phyloP scores from a whole-genome alignment of 2,113 vertebrate species.

The Speoplatyrhinus poulsoni region DNA sequence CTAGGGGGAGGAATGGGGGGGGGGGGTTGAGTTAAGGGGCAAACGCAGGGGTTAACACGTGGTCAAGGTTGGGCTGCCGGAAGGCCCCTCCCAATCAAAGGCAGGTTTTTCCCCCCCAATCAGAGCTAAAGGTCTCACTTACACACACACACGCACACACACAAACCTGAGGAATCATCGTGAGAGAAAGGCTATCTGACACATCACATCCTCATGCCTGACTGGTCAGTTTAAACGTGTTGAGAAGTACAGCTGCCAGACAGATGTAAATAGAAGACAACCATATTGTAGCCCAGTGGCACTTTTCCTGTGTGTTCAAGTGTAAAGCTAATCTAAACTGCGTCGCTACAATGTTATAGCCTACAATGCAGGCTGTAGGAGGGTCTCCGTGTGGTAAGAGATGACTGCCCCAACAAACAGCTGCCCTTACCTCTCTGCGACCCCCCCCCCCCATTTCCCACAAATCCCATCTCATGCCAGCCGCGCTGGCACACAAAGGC shows the following conservation, averaged over 20 bases:
- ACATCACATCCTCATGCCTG: conserved; percentile 17
- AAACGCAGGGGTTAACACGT: conserved; percentile 21
- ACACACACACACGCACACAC: neutral
- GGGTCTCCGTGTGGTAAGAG: conserved; percentile 34
- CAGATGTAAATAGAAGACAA: conserved; percentile 19
- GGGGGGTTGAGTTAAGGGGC: conserved; percentile 5
- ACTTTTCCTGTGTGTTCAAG: conserved; percentile 48
- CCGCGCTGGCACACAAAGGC: conserved; percentile 56
- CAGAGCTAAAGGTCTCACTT: conserved; percentile 16
- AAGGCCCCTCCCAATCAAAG: conserved; percentile 37
- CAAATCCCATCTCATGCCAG: conserved; percentile 69
- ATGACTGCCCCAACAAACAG: conserved; percentile 43
- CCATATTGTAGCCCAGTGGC: conserved; percentile 47
- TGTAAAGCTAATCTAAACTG: conserved; percentile 66
- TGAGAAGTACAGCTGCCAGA: conserved; percentile 55
- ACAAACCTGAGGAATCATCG: conserved; percentile 17
- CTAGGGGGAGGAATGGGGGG: neutral
- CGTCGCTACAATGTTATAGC: conserved; percentile 34
- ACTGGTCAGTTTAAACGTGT: conserved; percentile 34
- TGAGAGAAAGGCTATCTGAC: conserved; percentile 23
- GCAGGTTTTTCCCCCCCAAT: conserved; percentile 21
- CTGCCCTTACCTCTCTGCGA: conserved; percentile 48
- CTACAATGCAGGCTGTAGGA: neutral
- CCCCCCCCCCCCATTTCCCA: conserved; percentile 41
- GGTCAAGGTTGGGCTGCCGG: conserved; percentile 49